A percentile compares a stretch with the other conserved stretches of the same genome.
Evolutionary conservation across 2,888 invertebrate genomes (phyloP).

Genomic region (Eristalis tenax): DNA sequence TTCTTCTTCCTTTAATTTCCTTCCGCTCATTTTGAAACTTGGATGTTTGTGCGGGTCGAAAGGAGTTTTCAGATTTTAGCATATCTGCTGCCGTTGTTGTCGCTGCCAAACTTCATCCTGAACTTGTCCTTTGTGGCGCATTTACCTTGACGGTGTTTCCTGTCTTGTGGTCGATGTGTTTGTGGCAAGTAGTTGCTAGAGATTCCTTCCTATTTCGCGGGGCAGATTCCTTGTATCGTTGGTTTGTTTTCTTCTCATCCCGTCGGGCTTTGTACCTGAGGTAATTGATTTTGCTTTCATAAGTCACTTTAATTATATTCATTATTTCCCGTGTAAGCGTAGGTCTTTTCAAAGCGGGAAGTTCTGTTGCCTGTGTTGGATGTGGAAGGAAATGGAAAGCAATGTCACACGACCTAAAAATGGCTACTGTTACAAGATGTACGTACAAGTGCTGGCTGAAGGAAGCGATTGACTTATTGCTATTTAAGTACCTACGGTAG

Average conservation of each 20-base stretch:
- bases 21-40: background rate
- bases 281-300: conserved; percentile 70
- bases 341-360: no score
- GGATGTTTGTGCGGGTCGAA: conserved; percentile 19
- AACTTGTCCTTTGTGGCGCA: conserved; percentile 50
- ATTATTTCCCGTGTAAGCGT: background rate
- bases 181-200: conserved; percentile 34
- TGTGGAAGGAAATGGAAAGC: no score
- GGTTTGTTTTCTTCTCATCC: no score
- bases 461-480: no score
- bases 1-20: conserved; percentile 14
- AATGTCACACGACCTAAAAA: no score
- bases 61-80: conserved; percentile 67
- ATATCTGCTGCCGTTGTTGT: conserved; percentile 64
- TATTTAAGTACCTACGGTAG: no score
- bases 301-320: conserved; percentile 58
- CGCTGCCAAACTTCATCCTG: conserved; percentile 63
- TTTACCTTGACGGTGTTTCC: conserved; percentile 6
- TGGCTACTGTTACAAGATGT: no score
- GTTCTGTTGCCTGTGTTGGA: no score
- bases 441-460: no score
- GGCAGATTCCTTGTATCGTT: no score
- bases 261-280: conserved; percentile 46
- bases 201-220: conserved; percentile 1
- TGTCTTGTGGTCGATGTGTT: conserved; percentile 1